Conservation (phyloP, 2,113 vertebrate species). For the Platichthys flesus region DNA sequence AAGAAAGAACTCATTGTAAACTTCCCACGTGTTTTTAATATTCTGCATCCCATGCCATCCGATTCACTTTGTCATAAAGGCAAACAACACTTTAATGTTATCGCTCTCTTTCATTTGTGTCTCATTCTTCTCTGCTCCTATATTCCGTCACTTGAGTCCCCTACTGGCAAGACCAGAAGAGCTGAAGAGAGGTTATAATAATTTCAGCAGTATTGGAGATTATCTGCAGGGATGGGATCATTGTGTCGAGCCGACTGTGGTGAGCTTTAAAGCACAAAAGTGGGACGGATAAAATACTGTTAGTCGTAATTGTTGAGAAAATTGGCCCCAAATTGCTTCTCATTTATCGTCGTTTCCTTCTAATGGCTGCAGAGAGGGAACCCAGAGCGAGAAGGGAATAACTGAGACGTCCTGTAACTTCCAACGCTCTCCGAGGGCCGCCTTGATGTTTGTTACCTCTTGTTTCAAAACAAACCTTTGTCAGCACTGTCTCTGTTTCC, state of each 20-base stretch:
- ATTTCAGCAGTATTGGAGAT: constrained; percentile 52
- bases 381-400: constrained; percentile 28
- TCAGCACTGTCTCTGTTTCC: neutral
- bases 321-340: constrained; percentile 52
- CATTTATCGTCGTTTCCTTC: constrained; percentile 37
- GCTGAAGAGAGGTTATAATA: constrained; percentile 34
- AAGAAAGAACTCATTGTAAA: neutral
- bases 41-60: neutral
- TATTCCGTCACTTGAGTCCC: constrained; percentile 17
- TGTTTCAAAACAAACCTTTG: constrained; percentile 6
- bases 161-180: constrained; percentile 4
- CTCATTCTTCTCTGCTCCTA: constrained; percentile 6
- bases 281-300: constrained; percentile 26
- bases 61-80: constrained; percentile 9
- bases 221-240: constrained; percentile 38
- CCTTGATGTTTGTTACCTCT: constrained; percentile 12
- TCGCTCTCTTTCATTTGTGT: constrained; percentile 7
- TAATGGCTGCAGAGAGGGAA: constrained; percentile 33
- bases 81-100: neutral
- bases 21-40: constrained; percentile 24
- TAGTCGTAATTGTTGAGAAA: constrained; percentile 52
- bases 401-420: constrained; percentile 42
- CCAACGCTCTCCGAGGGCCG: constrained; percentile 10
- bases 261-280: constrained; percentile 44
- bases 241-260: constrained; percentile 54